Base-by-base conservation (phyloP, 2,797 vertebrate genomes). In the Denticeps clupeoides region DNA sequence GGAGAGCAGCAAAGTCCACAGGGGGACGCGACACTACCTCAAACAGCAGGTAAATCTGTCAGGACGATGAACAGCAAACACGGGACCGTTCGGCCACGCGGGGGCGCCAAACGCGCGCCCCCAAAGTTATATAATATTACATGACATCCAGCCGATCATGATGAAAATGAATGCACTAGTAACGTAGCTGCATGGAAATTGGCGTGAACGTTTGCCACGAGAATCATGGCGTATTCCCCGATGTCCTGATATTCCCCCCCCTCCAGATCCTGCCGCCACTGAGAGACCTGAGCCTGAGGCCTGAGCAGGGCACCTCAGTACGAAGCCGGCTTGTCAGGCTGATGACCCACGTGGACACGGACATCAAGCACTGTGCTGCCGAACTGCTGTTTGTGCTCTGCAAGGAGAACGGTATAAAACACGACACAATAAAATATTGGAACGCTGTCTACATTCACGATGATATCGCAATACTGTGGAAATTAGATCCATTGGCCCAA, bases 351-450 rank as follows among this genome's bases (percentile, higher is more conserved):
- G 63, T 87, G 56, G 82, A 87, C 60, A 86, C 86, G 1, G 83
- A 86, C 27, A 57, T 88, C 21, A 88, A 88, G 60, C 78, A 87
- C 59, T 87, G 83, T 7, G 83, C 86, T 0, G 86, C 86, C 1
- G 84, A 87, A 56, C 77, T 88, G 50, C 79, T 88, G 15, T 88
- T 88, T 55, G 83, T 87, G 45, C 83, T 88, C 60, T 87, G 86
- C 74, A 87, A 87, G 59, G 85, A 88, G 67, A 77, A 72, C 3
- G 73, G 74, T 77, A 62, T 37, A n/a, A n/a, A n/a, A n/a, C n/a
- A n/a, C n/a, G n/a, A n/a, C n/a, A n/a, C n/a, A n/a, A n/a, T n/a
- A n/a, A n/a, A n/a, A n/a, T n/a, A n/a, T n/a, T n/a, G n/a, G n/a
- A n/a, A n/a, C n/a, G n/a, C n/a, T n/a, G n/a, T n/a, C n/a, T n/a